These are phyloP conservation scores for Lanistes nyassanus DNA, from an alignment of 1,140 invertebrate genomes.

Conservation along the genomic window DNA sequence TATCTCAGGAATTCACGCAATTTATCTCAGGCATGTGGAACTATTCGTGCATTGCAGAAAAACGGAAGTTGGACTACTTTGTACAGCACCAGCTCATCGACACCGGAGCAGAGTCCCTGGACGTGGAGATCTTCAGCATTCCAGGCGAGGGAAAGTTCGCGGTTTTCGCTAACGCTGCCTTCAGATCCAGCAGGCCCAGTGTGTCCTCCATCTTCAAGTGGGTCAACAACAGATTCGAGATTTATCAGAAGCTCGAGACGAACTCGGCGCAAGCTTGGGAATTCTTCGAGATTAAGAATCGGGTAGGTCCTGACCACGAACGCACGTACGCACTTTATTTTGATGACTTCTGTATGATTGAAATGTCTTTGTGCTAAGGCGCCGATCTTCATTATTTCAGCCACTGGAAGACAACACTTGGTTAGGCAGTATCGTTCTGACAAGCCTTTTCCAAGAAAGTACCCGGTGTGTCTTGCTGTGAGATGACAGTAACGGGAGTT, in stretches of 20 bases:
- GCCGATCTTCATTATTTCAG: no score
- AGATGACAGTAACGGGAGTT: no score
- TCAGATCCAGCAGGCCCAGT: slow-evolving; percentile 6
- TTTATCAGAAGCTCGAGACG: slow-evolving; percentile 58
- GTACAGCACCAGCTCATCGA: slow-evolving; percentile 54
- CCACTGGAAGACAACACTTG: no score
- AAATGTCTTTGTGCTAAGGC: not conserved
- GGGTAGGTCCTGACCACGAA: slow-evolving; percentile 48
- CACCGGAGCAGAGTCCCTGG: slow-evolving; percentile 52
- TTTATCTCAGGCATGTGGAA: not conserved
- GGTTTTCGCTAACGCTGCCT: slow-evolving; percentile 50
- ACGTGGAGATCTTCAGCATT: slow-evolving; percentile 60
- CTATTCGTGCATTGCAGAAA: slow-evolving; percentile 23
- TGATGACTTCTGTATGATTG: no score
- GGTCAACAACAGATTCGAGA: slow-evolving; percentile 48
- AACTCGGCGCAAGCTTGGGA: slow-evolving; percentile 56
- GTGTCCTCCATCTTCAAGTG: slow-evolving; percentile 58
- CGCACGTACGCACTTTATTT: no score
- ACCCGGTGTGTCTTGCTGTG: no score
- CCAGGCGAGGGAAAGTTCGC: slow-evolving; percentile 60
- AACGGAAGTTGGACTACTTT: slow-evolving; percentile 56
- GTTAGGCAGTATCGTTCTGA: no score
- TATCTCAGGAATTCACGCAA: no score
- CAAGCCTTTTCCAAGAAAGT: no score
- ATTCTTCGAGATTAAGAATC: slow-evolving; percentile 53